Evolutionary conservation across 2,113 vertebrate genomes (phyloP).

Genomic region (Pantherophis guttatus): DNA sequence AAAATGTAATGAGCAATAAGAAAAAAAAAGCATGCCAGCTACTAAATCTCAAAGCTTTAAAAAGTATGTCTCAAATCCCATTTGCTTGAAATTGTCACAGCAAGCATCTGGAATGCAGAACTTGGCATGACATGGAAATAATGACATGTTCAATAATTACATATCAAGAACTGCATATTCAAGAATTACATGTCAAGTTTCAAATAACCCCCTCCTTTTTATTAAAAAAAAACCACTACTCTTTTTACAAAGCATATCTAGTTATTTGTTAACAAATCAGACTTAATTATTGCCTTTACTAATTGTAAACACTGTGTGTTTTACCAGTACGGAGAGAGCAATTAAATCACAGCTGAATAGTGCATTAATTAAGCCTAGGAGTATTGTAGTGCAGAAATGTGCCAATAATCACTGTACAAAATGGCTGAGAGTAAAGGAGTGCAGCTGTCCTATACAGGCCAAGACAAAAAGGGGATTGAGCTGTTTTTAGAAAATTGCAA

Average conservation of each 20-base stretch:
- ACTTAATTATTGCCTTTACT: background rate
- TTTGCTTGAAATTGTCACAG: fast-evolving
- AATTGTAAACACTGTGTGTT: fast-evolving
- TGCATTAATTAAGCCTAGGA: background rate
- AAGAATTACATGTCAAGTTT: fast-evolving
- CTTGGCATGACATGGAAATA: fast-evolving
- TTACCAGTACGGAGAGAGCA: background rate
- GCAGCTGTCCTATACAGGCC: background rate
- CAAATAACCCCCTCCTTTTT: background rate
- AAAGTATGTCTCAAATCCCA: background rate
- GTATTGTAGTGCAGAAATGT: background rate
- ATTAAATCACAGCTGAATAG: background rate
- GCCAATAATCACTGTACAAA: fast-evolving
- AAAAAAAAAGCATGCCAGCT: background rate
- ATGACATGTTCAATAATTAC: fast-evolving
- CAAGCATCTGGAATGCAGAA: background rate
- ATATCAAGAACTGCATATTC: background rate
- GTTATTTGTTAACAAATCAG: background rate
- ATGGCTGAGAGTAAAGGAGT: background rate
- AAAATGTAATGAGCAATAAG: fast-evolving
- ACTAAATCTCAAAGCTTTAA: background rate
- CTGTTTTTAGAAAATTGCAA: background rate
- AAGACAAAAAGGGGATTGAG: background rate
- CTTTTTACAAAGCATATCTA: fast-evolving
- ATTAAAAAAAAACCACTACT: fast-evolving